A percentile compares a stretch with the other conserved stretches of the same genome.
Conservation (phyloP, 2,797 vertebrate species). For the Molossus molossus region DNA sequence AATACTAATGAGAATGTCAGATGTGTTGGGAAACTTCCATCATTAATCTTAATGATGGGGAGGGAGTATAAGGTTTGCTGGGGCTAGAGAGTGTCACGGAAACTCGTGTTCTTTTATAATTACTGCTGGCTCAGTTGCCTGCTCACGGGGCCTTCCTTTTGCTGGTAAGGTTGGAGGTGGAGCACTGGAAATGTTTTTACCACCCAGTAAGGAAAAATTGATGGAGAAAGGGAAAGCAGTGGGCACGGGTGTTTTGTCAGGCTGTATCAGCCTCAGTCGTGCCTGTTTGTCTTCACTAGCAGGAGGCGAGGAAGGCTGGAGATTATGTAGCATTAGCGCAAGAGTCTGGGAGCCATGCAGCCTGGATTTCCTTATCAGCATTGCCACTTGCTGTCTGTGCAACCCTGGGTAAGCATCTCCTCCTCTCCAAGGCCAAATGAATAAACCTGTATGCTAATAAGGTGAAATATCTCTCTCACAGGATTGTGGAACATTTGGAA, state of each 20-base stretch:
- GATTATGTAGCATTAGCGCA: not conserved
- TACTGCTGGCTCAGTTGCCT: not conserved
- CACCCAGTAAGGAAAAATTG: not conserved
- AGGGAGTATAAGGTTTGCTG: not conserved
- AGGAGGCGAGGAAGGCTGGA: not conserved
- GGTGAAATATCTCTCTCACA: not conserved
- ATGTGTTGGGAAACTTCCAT: not conserved
- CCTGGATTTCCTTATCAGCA: slow-evolving; percentile 17
- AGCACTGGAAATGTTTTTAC: not conserved
- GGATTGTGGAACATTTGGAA: not conserved
- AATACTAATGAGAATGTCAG: slow-evolving; percentile 44
- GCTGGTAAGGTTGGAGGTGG: not conserved
- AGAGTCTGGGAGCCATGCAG: not conserved
- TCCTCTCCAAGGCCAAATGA: not conserved
- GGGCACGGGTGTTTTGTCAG: not conserved
- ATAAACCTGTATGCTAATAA: slow-evolving; percentile 20
- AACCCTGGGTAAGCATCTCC: not conserved
- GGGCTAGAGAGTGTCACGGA: not conserved
- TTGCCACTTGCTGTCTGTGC: not conserved
- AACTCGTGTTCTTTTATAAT: not conserved
- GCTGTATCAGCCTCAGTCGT: not conserved
- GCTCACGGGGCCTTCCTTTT: not conserved
- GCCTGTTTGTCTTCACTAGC: not conserved
- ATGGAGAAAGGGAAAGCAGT: not conserved
- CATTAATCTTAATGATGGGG: not conserved